Conservation (phyloP, 2,797 vertebrate genomes). For the Hafferia zeledoni region DNA sequence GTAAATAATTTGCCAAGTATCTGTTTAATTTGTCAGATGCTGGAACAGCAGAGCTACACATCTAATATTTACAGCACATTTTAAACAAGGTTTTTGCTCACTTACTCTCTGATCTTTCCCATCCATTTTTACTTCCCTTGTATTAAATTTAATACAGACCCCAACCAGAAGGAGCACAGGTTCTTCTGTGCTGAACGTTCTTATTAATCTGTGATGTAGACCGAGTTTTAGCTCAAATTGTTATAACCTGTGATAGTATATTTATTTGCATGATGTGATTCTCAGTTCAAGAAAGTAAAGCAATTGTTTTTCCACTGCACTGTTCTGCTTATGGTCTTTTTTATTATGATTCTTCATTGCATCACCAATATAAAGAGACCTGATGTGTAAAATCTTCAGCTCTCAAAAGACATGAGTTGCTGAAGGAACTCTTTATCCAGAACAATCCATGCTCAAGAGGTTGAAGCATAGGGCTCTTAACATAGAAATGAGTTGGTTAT, state of each 20-base stretch:
- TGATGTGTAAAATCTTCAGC: background rate
- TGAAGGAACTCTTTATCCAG: background rate
- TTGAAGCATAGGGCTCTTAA: background rate
- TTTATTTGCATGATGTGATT: background rate
- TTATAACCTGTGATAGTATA: background rate
- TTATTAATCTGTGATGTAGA: background rate
- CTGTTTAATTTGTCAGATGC: background rate
- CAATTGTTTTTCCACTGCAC: background rate
- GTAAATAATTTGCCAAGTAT: background rate
- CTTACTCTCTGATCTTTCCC: background rate
- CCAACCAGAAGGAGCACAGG: background rate
- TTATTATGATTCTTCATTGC: background rate
- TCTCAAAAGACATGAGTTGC: background rate
- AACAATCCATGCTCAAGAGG: background rate
- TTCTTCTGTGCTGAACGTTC: background rate
- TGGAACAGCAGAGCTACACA: fast-evolving
- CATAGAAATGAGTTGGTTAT: background rate
- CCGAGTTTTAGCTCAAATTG: background rate
- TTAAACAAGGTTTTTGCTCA: background rate
- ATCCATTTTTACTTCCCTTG: background rate
- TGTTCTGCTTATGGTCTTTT: background rate
- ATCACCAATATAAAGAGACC: background rate
- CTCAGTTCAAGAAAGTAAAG: background rate
- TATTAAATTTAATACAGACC: background rate
- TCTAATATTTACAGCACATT: background rate